Conservation (phyloP, 2,888 invertebrate species). For the Dolichopus griseipennis region DNA sequence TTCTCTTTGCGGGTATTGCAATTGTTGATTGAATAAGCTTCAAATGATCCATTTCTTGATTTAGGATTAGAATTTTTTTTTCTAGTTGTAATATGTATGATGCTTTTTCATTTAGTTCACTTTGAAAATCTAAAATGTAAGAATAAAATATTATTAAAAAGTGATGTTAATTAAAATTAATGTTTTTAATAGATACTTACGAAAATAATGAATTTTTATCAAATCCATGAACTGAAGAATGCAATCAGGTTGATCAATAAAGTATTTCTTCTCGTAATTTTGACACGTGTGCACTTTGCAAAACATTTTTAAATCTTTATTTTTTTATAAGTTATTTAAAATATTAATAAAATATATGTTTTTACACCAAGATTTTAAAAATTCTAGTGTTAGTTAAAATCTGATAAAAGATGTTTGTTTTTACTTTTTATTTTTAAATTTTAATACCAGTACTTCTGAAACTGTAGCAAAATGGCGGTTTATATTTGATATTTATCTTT, state of each 20-base stretch:
- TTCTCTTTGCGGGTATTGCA: conserved; percentile 9
- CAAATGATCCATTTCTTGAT: conserved; percentile 7
- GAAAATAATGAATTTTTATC: conserved; percentile 31
- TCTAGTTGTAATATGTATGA: background rate
- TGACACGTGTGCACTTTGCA: background rate
- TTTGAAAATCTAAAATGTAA: background rate
- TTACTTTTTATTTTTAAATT: too few relatives aligned
- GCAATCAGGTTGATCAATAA: conserved; percentile 19
- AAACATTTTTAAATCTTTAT: background rate
- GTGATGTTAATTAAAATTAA: background rate
- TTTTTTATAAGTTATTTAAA: too few relatives aligned
- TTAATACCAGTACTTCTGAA: too few relatives aligned
- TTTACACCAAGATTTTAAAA: too few relatives aligned
- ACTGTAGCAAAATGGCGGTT: too few relatives aligned
- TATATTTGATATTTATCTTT: too few relatives aligned
- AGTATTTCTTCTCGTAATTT: background rate
- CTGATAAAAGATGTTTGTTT: too few relatives aligned
- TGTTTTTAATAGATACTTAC: conserved; percentile 27
- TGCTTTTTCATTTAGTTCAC: background rate
- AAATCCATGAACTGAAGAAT: conserved; percentile 23
- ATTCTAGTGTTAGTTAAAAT: too few relatives aligned
- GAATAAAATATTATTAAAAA: background rate
- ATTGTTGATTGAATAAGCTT: conserved; percentile 1
- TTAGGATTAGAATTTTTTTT: background rate
- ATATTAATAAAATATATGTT: too few relatives aligned